These are phyloP conservation scores for Bostrychus sinensis DNA, from an alignment of 2,113 vertebrate species.

Conservation along the genomic window DNA sequence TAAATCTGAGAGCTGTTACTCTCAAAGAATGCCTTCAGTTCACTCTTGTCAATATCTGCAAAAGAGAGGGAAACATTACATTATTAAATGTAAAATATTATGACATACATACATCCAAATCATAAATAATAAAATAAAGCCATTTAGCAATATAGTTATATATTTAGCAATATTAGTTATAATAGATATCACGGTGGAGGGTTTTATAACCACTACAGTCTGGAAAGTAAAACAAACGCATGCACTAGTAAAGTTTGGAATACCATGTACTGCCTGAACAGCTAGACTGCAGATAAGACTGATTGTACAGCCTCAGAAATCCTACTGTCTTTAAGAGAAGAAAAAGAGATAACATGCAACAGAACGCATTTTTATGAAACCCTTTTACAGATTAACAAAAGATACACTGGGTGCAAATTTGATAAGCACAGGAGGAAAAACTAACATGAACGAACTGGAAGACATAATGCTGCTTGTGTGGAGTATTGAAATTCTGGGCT, in stretches of 20 bases:
- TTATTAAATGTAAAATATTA: not conserved
- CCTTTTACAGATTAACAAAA: not conserved
- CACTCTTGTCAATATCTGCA: conserved; percentile 93
- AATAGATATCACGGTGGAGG: no score
- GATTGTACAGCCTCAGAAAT: not conserved
- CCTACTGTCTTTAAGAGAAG: not conserved
- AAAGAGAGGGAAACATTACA: conserved; percentile 20
- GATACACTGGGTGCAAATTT: not conserved
- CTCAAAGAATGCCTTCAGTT: conserved; percentile 97
- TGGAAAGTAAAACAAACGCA: no score
- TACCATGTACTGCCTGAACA: not conserved
- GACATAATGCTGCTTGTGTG: no score
- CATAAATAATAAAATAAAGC: no score
- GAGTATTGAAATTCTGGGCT: no score
- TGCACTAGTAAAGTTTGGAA: not conserved
- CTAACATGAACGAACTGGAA: no score
- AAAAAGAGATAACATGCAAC: not conserved
- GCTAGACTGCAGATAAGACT: not conserved
- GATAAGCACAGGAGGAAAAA: no score
- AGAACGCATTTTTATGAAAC: not conserved
- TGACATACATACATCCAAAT: not conserved
- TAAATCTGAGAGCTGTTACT: conserved; percentile 97
- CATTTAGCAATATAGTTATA: not conserved
- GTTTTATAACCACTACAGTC: no score
- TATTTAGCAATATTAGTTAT: no score